Evolutionary conservation across 2,888 invertebrate genomes (phyloP).

Genomic region (Catonia carolina): DNA sequence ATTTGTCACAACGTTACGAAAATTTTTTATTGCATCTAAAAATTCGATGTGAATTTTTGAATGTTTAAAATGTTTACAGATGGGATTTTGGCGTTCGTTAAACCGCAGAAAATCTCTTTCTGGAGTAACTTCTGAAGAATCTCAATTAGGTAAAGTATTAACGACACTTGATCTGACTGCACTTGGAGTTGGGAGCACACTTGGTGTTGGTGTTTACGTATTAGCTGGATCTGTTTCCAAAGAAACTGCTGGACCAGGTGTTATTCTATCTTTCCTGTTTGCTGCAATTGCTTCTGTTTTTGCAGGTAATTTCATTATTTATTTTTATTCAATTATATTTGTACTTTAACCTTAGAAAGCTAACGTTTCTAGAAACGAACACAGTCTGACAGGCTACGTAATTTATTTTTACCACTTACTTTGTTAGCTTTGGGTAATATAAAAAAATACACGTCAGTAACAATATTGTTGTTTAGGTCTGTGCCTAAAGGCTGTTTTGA

Average conservation of each 20-base stretch:
- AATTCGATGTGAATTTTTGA: too few species aligned
- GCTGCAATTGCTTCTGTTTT: constrained; percentile 51
- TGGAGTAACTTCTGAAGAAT: constrained; percentile 23
- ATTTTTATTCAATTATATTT: too few species aligned
- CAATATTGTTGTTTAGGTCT: too few species aligned
- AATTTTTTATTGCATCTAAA: too few species aligned
- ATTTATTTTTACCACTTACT: too few species aligned
- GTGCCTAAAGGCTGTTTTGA: too few species aligned
- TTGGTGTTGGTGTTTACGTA: constrained; percentile 55
- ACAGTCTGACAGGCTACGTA: too few species aligned
- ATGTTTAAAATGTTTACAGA: neutral
- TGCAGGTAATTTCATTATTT: constrained; percentile 44
- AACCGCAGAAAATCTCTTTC: constrained; percentile 29
- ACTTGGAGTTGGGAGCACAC: constrained; percentile 44
- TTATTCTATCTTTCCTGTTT: constrained; percentile 50
- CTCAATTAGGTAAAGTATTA: constrained; percentile 43
- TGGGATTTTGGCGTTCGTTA: constrained; percentile 21
- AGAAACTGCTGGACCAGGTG: constrained; percentile 49
- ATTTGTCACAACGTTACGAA: too few species aligned
- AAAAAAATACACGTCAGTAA: too few species aligned
- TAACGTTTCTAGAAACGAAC: too few species aligned
- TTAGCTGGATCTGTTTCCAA: constrained; percentile 48
- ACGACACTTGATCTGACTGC: constrained; percentile 48
- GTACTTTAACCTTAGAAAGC: too few species aligned
- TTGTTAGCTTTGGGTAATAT: too few species aligned